Evolutionary conservation across 2,113 vertebrate genomes (phyloP), one percentile per base, ranked within the genome.

Genomic region (Felis chaus): DNA sequence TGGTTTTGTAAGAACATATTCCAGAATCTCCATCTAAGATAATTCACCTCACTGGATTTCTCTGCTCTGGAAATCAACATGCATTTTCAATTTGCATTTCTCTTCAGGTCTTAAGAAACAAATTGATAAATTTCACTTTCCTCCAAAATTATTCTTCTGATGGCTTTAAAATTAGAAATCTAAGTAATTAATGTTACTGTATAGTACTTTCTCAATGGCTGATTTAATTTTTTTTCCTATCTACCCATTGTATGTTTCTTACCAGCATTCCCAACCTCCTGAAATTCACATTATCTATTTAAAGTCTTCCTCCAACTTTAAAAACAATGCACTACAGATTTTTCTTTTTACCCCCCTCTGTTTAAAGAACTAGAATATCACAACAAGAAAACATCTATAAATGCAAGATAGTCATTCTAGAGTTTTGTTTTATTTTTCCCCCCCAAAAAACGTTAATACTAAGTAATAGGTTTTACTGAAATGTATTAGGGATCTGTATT

Each of bases 101-200:
- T 93, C n/a, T 80, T 96, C 11, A 48, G 11, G 68, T 36, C 18
- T 29, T 33, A 83, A 65, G 57, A 65, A 23, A 48, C 9, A 66
- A 41, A 4, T 36, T 89, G 33, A 19, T 63, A 66, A 31, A 19
- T 31, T 82, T n/a, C 9, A 65, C 19, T 89, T 90, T 89, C 45
- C 92, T 95, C 11, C 3, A 61, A 89, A n/a, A 23, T 41, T 55
- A 15, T 94, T 11, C 14, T 0, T 68, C 18, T 79, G 25, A 36
- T 3, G 63, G 96, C 97, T 97, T 76, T 94, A 65, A 83, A 39
- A 93, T 86, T 97, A 93, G 57, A 83, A 95, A 95, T 95, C 83
- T 76, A 96, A 69, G 87, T 39, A 63, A 18, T 29, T 66, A 66
- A 36, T 48, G 0, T 82, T 80, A 69, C 27, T 7, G 21, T 4